phyloP scores from a whole-genome alignment of 2,113 vertebrate genomes.

The Engystomops pustulosus region DNA sequence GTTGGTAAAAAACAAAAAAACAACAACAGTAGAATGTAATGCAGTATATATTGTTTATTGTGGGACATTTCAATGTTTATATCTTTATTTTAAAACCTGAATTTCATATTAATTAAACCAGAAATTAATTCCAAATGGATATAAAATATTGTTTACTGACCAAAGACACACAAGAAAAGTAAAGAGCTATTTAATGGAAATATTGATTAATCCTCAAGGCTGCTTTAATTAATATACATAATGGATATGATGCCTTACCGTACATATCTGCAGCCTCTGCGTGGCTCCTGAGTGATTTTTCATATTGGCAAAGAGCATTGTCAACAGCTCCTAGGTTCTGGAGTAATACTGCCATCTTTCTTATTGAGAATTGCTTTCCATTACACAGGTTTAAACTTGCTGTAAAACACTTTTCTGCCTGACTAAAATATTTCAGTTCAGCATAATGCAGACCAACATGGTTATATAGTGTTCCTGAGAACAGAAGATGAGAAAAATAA shows the following conservation, averaged over 20 bases:
- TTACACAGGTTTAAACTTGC: constrained; percentile 38
- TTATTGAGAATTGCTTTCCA: neutral
- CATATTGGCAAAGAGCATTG: constrained; percentile 46
- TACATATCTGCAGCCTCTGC: constrained; percentile 52
- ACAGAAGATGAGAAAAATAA: neutral
- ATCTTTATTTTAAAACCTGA: neutral
- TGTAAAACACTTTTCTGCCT: constrained; percentile 53
- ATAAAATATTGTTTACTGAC: constrained; percentile 31
- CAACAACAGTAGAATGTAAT: neutral
- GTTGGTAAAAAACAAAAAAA: no score
- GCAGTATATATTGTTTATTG: neutral
- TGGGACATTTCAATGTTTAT: neutral
- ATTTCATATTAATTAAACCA: constrained; percentile 19
- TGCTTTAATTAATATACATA: neutral
- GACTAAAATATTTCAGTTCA: constrained; percentile 49
- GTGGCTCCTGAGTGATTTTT: constrained; percentile 55
- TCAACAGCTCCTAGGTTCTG: constrained; percentile 54
- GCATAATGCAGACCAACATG: constrained; percentile 51
- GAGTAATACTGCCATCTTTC: constrained; percentile 51
- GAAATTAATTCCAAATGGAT: constrained; percentile 34
- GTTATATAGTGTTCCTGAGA: constrained; percentile 60
- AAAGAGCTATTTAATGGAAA: constrained; percentile 22
- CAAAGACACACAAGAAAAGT: constrained; percentile 26
- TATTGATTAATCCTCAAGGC: constrained; percentile 14
- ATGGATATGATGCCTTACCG: constrained; percentile 10